Evolutionary conservation across 1,140 invertebrate genomes (phyloP).

Genomic region (Trachymyrmex septentrionalis): DNA sequence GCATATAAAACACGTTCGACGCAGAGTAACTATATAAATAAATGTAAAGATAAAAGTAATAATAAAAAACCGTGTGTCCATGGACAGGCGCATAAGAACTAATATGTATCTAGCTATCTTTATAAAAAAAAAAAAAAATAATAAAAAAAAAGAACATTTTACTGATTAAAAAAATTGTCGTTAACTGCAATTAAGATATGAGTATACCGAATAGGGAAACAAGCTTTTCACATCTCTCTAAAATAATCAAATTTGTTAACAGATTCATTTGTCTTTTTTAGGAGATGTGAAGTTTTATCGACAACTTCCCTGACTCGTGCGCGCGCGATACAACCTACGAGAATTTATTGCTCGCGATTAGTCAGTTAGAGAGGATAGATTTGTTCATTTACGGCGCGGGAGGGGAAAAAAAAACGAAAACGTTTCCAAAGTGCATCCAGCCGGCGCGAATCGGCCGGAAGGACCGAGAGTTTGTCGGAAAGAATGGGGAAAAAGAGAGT

Average conservation of each 20-base stretch:
- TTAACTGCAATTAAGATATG: not conserved
- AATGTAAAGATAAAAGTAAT: too few relatives aligned
- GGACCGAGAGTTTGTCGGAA: constrained; percentile 55
- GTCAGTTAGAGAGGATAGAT: constrained; percentile 45
- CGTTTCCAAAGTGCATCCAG: constrained; percentile 58
- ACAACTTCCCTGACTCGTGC: not conserved
- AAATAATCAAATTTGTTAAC: not conserved
- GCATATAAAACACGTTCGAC: too few relatives aligned
- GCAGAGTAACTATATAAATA: too few relatives aligned
- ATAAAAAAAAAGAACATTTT: not conserved
- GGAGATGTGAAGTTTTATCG: constrained; percentile 4
- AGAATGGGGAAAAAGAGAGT: constrained; percentile 52
- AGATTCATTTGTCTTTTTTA: not conserved
- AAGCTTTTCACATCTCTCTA: not conserved
- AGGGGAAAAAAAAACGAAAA: constrained; percentile 26
- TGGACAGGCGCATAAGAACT: too few relatives aligned
- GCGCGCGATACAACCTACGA: not conserved
- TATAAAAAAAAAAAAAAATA: not conserved
- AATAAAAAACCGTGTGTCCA: too few relatives aligned
- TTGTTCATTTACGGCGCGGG: constrained; percentile 9
- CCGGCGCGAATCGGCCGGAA: constrained; percentile 43
- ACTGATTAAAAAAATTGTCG: not conserved
- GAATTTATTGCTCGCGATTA: constrained; percentile 50
- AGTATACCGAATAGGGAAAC: not conserved
- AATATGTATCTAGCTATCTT: too few relatives aligned